Percentiles rank a stretch among this genome's conserved stretches.
Evolutionary conservation across 2,113 vertebrate species (phyloP).

Genomic region (Synchiropus splendidus): DNA sequence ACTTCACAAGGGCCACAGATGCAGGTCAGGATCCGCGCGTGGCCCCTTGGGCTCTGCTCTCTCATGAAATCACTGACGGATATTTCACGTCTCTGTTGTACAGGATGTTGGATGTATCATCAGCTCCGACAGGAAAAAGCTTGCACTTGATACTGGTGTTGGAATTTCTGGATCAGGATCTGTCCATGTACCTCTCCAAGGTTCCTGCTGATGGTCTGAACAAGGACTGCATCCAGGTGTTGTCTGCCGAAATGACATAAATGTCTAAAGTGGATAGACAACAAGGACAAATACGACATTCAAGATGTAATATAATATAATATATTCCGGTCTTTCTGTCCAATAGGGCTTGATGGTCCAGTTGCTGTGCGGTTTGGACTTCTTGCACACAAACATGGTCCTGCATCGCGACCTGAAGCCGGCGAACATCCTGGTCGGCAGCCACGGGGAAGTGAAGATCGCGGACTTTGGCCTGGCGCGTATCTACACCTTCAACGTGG

Average conservation of each 20-base stretch:
- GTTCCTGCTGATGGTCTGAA: constrained; percentile 49
- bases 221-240: constrained; percentile 48
- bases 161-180: constrained; percentile 71
- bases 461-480: constrained; percentile 71
- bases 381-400: constrained; percentile 67
- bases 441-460: constrained; percentile 63
- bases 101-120: constrained; percentile 62
- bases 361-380: constrained; percentile 66
- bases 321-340: constrained; percentile 4
- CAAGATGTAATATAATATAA: background rate
- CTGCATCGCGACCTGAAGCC: constrained; percentile 72
- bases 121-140: constrained; percentile 10
- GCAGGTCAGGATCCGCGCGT: too few species aligned
- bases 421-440: constrained; percentile 66
- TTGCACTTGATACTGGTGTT: constrained; percentile 66
- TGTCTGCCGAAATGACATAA: too few species aligned
- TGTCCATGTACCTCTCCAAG: constrained; percentile 58
- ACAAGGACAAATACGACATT: background rate
- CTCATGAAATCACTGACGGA: too few species aligned
- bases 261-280: background rate
- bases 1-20: too few species aligned
- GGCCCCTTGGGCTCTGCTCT: too few species aligned
- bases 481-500: constrained; percentile 60
- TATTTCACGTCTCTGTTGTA: too few species aligned
- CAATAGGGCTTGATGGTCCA: constrained; percentile 68